Evolutionary conservation across 92 coral and sea anemone genomes (phyloP), one percentile per base, ranked within the genome.

Genomic region (Chrysogorgia sp.): DNA sequence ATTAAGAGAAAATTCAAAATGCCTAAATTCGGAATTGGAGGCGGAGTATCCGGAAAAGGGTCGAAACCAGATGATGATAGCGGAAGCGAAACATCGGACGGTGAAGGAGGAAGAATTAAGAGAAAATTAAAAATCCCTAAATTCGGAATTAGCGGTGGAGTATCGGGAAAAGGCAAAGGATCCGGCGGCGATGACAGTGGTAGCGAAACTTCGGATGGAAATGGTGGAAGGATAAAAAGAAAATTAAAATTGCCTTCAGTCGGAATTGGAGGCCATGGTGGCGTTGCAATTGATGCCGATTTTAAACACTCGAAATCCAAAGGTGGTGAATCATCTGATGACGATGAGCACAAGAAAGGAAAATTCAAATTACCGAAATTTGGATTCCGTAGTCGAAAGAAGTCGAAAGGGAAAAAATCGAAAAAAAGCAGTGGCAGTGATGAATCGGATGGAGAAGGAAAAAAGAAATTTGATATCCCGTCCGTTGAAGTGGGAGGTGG

Each of bases 221-320:
- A 60, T 22, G 66, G 66, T 60, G 78, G 78, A 50, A 71, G 49
- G 34, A 53, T 71, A 2, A 71, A 71, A 22, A 32, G 78, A 29
- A 71, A 71, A 22, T 37, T 71, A 1, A 71, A 71, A 55, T 2
- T 50, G 48, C 78, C 78, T 23, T 23, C 22, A 2, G n/a, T n/a
- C n/a, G n/a, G n/a, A n/a, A n/a, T n/a, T n/a, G n/a, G n/a, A n/a
- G n/a, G n/a, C n/a, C n/a, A n/a, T n/a, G 66, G 30, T 20, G 13
- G 5, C 22, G 30, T n/a, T 30, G 66, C 21, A 22, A 29, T 6
- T 34, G n/a, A n/a, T n/a, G 14, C 66, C 50, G 56, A 32, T 29
- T 63, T 47, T 31, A 45, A 28, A 21, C 2, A 1, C 20, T 22
- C 74, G 34, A 47, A 47, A 41, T 1, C 37, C 6, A 67, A 67